Percentiles rank a stretch among this genome's conserved stretches.
Conservation (phyloP, 92 coral and sea anemone genomes). For the Porites cylindrica region DNA sequence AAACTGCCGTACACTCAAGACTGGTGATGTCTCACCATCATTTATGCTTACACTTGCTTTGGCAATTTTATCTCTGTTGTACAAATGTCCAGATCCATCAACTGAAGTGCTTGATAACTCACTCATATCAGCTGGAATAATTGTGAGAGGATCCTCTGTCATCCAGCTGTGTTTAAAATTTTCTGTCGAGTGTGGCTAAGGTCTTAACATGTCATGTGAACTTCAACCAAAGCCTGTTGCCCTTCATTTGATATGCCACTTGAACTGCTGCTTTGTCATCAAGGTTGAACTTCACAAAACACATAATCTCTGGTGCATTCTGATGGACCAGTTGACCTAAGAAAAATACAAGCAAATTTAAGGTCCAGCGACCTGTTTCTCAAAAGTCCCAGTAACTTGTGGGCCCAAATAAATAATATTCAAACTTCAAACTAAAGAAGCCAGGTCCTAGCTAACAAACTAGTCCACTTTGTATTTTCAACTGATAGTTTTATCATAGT, state of each 20-base stretch:
- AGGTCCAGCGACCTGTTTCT: too few species aligned
- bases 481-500: too few species aligned
- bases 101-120: neutral
- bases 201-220: too few species aligned
- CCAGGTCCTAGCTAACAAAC: too few species aligned
- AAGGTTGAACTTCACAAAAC: neutral
- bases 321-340: neutral
- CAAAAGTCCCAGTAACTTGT: too few species aligned
- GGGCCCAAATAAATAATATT: too few species aligned
- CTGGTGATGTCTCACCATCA: neutral
- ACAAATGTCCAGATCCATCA: neutral
- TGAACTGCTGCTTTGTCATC: neutral
- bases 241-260: neutral
- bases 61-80: neutral
- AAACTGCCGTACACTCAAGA: constrained; percentile 32
- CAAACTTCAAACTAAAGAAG: too few species aligned
- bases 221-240: neutral
- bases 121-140: neutral
- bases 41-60: neutral
- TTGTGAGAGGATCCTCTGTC: neutral
- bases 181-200: neutral
- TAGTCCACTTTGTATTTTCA: too few species aligned
- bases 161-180: neutral
- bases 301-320: neutral
- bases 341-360: neutral